phyloP scores from a whole-genome alignment of 2,113 vertebrate species.

The Neotragus pygmaeus region DNA sequence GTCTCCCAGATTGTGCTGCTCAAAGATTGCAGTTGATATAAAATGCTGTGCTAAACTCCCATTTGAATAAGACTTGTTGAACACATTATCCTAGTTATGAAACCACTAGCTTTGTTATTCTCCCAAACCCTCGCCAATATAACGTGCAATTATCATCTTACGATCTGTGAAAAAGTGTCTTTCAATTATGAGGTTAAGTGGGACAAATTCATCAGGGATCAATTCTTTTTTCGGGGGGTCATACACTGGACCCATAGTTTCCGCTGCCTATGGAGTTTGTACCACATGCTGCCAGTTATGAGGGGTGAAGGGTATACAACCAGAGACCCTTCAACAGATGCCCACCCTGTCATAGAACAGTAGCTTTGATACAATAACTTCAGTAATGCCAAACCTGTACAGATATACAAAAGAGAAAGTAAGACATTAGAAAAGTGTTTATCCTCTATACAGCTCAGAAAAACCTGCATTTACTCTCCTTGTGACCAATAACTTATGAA shows the following conservation, averaged over 20 bases:
- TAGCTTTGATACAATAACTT: neutral
- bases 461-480: neutral
- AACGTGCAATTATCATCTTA: neutral
- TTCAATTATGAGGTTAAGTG: neutral
- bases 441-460: neutral
- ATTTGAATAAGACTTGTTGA: constrained; percentile 70
- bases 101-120: constrained; percentile 58
- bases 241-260: neutral
- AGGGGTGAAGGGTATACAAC: neutral
- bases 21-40: constrained; percentile 67
- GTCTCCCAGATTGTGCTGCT: constrained; percentile 69
- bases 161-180: neutral
- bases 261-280: neutral
- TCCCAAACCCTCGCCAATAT: constrained; percentile 32
- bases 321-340: neutral
- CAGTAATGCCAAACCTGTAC: neutral
- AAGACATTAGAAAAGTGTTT: neutral
- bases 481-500: neutral
- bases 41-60: constrained; percentile 66
- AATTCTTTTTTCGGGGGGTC: neutral
- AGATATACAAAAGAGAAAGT: neutral
- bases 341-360: neutral
- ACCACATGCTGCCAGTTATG: neutral
- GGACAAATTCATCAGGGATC: neutral
- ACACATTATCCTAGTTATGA: constrained; percentile 59